Evolutionary conservation across 1,140 invertebrate genomes (phyloP).

Genomic region (Aphelinus atriplicis): DNA sequence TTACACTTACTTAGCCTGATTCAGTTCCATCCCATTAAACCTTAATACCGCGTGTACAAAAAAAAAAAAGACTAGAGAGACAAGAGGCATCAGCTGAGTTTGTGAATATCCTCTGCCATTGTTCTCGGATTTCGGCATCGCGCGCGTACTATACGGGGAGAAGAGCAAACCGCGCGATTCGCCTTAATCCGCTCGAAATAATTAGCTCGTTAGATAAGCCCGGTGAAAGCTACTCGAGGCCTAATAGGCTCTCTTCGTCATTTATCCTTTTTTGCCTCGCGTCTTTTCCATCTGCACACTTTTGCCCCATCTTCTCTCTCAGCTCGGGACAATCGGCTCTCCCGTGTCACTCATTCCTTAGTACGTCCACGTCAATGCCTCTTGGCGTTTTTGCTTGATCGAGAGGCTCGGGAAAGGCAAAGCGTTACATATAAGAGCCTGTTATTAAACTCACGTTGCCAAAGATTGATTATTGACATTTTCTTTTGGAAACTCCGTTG

Average conservation of each 20-base stretch:
- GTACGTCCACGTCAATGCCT: too few relatives aligned
- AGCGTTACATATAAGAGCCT: too few relatives aligned
- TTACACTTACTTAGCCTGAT: slow-evolving; percentile 5
- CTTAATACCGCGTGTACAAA: neutral
- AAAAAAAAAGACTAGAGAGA: neutral
- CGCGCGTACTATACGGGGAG: neutral
- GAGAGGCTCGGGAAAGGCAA: too few relatives aligned
- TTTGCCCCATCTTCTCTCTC: too few relatives aligned
- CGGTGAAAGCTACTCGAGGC: slow-evolving; percentile 37
- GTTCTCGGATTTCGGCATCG: neutral
- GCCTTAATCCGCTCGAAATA: slow-evolving; percentile 20
- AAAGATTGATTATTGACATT: too few relatives aligned
- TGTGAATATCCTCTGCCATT: slow-evolving; percentile 9
- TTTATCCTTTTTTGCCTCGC: neutral
- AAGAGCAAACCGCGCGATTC: neutral
- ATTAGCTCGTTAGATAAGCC: slow-evolving; percentile 34
- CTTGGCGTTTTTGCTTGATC: too few relatives aligned
- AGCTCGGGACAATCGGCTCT: too few relatives aligned
- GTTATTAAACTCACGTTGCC: too few relatives aligned
- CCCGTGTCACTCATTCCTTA: too few relatives aligned
- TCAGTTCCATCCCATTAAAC: neutral
- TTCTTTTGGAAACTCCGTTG: too few relatives aligned
- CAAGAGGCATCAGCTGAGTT: neutral
- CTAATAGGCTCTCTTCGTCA: slow-evolving; percentile 31
- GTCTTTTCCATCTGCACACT: too few relatives aligned